These are phyloP conservation scores for Eucidaris tribuloides DNA, from an alignment of 35 echinoderm and acorn worm species.

Conservation along the genomic window DNA sequence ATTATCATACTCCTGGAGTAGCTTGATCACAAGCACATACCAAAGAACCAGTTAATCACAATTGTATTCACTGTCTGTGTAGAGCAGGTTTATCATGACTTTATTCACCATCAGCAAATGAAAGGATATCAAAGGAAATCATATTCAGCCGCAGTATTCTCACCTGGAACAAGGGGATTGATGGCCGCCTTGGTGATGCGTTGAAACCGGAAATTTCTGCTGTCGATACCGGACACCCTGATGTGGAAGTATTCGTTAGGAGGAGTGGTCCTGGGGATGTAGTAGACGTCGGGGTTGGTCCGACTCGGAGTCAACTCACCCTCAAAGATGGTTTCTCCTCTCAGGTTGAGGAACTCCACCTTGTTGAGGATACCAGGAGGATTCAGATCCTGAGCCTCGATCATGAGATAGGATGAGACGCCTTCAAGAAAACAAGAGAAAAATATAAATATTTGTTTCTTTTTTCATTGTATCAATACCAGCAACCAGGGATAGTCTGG, in stretches of 20 bases:
- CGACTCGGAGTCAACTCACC: constrained; percentile 38
- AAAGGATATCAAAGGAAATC: too few species aligned
- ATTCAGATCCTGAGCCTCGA: constrained; percentile 52
- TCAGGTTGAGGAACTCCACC: constrained; percentile 76
- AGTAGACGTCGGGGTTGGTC: constrained; percentile 39
- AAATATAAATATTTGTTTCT: too few species aligned
- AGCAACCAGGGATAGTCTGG: too few species aligned
- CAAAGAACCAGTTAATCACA: too few species aligned
- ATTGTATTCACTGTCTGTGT: too few species aligned
- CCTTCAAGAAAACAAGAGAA: too few species aligned
- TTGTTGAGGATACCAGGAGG: constrained; percentile 58
- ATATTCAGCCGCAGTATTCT: too few species aligned
- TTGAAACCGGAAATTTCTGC: constrained; percentile 60
- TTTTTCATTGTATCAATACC: too few species aligned
- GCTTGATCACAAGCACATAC: too few species aligned
- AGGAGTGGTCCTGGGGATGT: constrained; percentile 50
- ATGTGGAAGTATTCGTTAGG: constrained; percentile 86
- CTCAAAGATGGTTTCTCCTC: constrained; percentile 57
- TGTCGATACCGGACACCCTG: constrained; percentile 71
- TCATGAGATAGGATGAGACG: constrained; percentile 64
- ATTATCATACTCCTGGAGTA: too few species aligned
- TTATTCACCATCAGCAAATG: too few species aligned
- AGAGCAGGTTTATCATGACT: too few species aligned
- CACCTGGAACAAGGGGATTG: constrained; percentile 74
- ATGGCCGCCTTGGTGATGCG: constrained; percentile 70